Conservation (phyloP, 2,113 vertebrate genomes). For the Perca schrenkii region DNA sequence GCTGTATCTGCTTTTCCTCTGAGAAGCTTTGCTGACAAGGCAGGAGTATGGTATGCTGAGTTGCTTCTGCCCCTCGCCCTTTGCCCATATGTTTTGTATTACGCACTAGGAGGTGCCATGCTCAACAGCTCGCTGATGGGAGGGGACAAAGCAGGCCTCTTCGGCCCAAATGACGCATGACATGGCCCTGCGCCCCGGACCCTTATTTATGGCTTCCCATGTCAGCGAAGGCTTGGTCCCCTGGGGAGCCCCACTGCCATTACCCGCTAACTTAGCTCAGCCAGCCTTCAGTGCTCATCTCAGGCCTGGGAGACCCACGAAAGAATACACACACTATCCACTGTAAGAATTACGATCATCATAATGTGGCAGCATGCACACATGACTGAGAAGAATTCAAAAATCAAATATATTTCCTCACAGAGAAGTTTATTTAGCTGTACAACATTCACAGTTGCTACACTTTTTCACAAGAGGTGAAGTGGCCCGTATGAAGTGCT, state of each 20-base stretch:
- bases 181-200: conserved; percentile 78
- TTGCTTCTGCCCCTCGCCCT: conserved; percentile 77
- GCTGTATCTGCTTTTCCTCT: conserved; percentile 74
- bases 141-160: conserved; percentile 81
- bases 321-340: conserved; percentile 41
- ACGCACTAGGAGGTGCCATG: conserved; percentile 84
- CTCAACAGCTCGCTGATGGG: conserved; percentile 73
- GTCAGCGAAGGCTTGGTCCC: conserved; percentile 81
- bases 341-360: conserved; percentile 51
- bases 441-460: conserved; percentile 49
- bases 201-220: conserved; percentile 87
- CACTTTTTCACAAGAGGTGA: conserved; percentile 57
- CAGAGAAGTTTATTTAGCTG: conserved; percentile 57
- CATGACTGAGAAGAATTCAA: conserved; percentile 46
- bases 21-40: conserved; percentile 74
- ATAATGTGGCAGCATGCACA: conserved; percentile 48
- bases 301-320: conserved; percentile 41
- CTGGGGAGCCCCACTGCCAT: conserved; percentile 68
- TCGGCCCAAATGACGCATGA: conserved; percentile 83
- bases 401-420: conserved; percentile 63
- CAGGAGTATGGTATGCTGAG: conserved; percentile 74
- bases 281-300: conserved; percentile 45
- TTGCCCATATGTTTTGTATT: conserved; percentile 84
- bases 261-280: conserved; percentile 53
- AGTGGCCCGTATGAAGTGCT: conserved; percentile 64